Base-by-base conservation (phyloP, 1,140 invertebrate genomes). In the Hyphantria cunea region DNA sequence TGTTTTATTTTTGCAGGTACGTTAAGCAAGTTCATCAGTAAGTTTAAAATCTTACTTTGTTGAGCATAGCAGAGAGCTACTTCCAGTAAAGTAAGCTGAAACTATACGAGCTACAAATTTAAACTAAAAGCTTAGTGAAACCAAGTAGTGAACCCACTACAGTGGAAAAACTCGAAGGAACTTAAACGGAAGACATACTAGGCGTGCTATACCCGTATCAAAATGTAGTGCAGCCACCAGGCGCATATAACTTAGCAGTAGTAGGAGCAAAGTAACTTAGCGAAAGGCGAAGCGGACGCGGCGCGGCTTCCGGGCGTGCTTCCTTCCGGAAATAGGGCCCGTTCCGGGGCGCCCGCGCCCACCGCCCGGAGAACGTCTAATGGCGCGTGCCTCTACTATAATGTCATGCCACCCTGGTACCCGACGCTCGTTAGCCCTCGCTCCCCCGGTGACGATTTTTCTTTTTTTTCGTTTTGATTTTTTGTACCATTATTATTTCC, bases 261-360 rank as follows among this genome's bases (percentile, higher is more conserved):
- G 72, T 44, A 44, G 41, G n/a, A 44, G 52, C 61, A 56, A 54
- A 62, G 68, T 68, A 64, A 72, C 39, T 70, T 67, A 65, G 70
- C 62, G 62, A 64, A 63, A 66, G 71, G 71, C 58, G 54, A 56
- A 70, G 78, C 82, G 78, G 78, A 76, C 74, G 68, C 68, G 77
- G 78, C 71, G 76, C 60, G 73, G 80, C 82, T 82, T 86, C 82
- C 84, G 76, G 77, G 61, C 58, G 68, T 74, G 78, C 76, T 89
- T 89, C 84, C 82, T 80, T 71, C 72, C 78, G 86, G 86, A 89
- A 89, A 89, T 89, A 84, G 85, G 82, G 81, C 82, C 81, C 83
- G 82, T 85, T 85, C 84, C 85, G 80, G 71, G 12, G 41, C 41
- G 41, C 55, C 67, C 64, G 53, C 60, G 72, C 61, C 69, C 66